Conservation (phyloP, 2,113 vertebrate genomes). For the Mormyrus iriodes region DNA sequence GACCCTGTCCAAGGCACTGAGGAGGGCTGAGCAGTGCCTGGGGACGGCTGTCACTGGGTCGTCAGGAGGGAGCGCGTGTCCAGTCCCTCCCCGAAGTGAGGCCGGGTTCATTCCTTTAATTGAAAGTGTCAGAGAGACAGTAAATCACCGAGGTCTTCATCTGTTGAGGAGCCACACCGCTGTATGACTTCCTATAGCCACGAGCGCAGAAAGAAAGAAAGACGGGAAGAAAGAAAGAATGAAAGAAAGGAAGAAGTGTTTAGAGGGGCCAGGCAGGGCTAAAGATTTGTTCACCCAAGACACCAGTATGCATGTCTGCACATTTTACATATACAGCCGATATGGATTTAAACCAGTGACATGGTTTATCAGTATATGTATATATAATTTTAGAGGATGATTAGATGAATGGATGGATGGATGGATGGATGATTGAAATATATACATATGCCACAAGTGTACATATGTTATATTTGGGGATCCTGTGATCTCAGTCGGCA, state of each 20-base stretch:
- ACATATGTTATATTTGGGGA: not conserved
- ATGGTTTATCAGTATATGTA: not conserved
- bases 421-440: not conserved
- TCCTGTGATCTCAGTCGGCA: not conserved
- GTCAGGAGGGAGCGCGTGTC: not conserved
- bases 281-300: not conserved
- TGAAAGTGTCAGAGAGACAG: constrained; percentile 19
- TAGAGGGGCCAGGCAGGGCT: not conserved
- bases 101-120: constrained; percentile 16
- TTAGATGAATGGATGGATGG: not conserved
- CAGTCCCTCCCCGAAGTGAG: not conserved
- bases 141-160: constrained; percentile 16
- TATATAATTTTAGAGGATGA: not conserved
- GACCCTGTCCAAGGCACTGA: not conserved
- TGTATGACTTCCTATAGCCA: constrained; percentile 6
- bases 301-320: not conserved
- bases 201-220: not conserved
- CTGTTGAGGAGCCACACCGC: constrained; percentile 6
- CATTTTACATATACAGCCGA: not conserved
- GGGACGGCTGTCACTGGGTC: not conserved
- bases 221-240: not conserved
- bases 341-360: not conserved
- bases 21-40: not conserved
- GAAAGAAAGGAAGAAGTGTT: not conserved
- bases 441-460: not conserved